Base-by-base conservation (phyloP, 2,888 invertebrate species). In the Epicampocera succincta region DNA sequence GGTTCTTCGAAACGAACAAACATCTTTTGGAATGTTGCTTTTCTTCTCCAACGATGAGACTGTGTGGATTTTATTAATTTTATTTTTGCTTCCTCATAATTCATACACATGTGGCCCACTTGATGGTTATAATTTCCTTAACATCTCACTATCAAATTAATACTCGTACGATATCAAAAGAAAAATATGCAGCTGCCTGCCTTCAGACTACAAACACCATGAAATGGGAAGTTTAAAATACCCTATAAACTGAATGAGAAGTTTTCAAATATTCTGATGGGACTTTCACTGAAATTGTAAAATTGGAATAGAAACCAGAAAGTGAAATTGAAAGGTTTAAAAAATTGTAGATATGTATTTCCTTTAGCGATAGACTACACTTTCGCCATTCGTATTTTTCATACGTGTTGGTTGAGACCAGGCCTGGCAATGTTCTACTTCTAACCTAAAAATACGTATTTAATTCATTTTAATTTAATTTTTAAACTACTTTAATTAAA, bases 61-160 rank as follows among this genome's bases (percentile, higher is more conserved):
- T 61, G 50, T n/a, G 68, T 40, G n/a, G 40, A 48, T 76, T 68
- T 52, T 50, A 48, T 63, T 61, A 52, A 29, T 66, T 21, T 40
- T 58, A 11, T 42, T 54, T 60, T 13, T 76, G 29, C 21, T 75
- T 50, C 21, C 54, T 61, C 65, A 56, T 76, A 72, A 73, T 56
- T 73, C 44, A 61, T 29, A 50, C 76, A 69, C 50, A 77, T 78
- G 83, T 85, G 83, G 84, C 86, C 87, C 88, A 88, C 87, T 87
- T 86, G 86, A 86, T 85, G 85, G 84, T 61, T 56, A 74, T 76
- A 75, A 75, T 75, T 65, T 75, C 50, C 65, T 71, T 65, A 69
- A 75, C 80, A 65, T 75, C 60, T 80, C 60, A 69, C 80, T 63
- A 78, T 78, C 65, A 78, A 66, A 72, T 78, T 69, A 76, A 21